Evolutionary conservation across 2,113 vertebrate species (phyloP).

Genomic region (Tamias sibiricus): DNA sequence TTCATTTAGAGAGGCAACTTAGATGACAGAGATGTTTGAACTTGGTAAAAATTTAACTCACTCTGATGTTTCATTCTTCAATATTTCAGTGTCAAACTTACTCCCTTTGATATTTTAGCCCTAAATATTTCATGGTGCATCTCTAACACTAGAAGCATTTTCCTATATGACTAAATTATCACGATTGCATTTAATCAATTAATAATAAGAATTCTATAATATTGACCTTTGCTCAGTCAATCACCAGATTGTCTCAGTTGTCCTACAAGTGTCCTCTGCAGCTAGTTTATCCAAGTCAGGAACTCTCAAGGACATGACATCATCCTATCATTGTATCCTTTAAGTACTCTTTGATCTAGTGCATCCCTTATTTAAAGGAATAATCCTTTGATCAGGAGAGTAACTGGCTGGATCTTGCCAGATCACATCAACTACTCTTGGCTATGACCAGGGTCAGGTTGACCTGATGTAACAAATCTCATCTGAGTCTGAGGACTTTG

Average conservation of each 20-base stretch:
- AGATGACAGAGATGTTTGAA: not conserved
- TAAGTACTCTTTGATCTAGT: not conserved
- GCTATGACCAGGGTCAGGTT: not conserved
- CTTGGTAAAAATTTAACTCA: not conserved
- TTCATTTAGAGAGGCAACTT: not conserved
- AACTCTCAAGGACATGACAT: not conserved
- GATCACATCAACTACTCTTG: not conserved
- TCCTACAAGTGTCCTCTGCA: not conserved
- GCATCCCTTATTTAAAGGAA: not conserved
- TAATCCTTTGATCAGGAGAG: not conserved
- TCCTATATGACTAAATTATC: not conserved
- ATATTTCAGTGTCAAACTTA: not conserved
- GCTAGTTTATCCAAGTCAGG: not conserved
- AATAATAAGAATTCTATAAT: not conserved
- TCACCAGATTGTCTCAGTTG: not conserved
- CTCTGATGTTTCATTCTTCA: not conserved
- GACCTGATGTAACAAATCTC: not conserved
- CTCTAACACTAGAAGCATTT: not conserved
- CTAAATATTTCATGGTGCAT: not conserved
- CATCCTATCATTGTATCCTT: not conserved
- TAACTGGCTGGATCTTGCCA: not conserved
- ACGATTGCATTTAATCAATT: not conserved
- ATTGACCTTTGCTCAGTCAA: not conserved
- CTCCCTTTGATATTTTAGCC: not conserved
- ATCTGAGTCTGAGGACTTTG: not conserved